A percentile compares a stretch with the other conserved stretches of the same genome.
phyloP scores from a whole-genome alignment of 2,888 invertebrate genomes.

The Tenthredo amoena region DNA sequence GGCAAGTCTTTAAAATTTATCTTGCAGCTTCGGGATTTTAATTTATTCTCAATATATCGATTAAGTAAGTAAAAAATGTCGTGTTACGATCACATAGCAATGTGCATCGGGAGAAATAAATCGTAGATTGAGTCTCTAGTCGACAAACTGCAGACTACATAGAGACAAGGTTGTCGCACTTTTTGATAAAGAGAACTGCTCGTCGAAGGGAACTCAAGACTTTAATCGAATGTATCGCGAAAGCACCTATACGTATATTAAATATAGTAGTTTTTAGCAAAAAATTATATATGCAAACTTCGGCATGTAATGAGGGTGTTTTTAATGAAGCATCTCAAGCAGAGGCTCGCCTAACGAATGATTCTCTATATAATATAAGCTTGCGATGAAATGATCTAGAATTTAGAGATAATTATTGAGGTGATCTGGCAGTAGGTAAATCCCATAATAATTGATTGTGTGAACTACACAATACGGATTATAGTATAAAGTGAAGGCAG shows the following conservation, averaged over 20 bases:
- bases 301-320: background rate
- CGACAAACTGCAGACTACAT: background rate
- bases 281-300: background rate
- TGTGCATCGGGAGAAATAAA: constrained; percentile 3
- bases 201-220: background rate
- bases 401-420: background rate
- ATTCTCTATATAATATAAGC: background rate
- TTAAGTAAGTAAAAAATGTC: background rate
- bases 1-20: background rate
- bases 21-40: background rate
- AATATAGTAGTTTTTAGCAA: background rate
- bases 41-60: background rate
- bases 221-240: background rate
- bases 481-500: background rate
- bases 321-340: background rate
- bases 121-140: background rate
- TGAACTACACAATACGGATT: background rate
- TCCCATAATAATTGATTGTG: background rate
- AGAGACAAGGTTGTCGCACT: constrained; percentile 48
- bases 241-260: background rate
- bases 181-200: background rate
- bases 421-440: background rate
- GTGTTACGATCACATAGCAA: constrained; percentile 39
- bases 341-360: background rate
- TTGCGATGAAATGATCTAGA: background rate